These are phyloP conservation scores for Agapostemon virescens DNA, from an alignment of 2,888 invertebrate genomes.

Conservation along the genomic window DNA sequence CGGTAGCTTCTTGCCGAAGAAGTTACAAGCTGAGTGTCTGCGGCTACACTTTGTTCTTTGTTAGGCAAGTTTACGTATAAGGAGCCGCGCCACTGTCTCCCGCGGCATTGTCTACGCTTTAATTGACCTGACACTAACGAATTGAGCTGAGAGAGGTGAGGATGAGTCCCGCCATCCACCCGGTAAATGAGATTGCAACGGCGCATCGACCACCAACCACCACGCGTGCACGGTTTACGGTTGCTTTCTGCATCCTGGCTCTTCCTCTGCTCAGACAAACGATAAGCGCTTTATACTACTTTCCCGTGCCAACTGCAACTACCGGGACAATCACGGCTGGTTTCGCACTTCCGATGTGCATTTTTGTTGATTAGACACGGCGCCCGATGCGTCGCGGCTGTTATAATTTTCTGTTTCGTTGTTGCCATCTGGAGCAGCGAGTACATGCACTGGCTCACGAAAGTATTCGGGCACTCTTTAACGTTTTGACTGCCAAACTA, in stretches of 20 bases:
- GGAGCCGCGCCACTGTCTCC: constrained; percentile 10
- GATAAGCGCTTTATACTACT: constrained; percentile 29
- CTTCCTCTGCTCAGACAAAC: not conserved
- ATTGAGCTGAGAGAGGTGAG: constrained; percentile 23
- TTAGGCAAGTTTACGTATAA: constrained; percentile 31
- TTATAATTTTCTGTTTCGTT: too few species aligned
- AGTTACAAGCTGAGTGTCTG: constrained; percentile 32
- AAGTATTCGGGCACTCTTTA: too few species aligned
- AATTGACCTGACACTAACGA: constrained; percentile 53
- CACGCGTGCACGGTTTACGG: not conserved
- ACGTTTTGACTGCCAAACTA: too few species aligned
- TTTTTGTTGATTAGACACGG: not conserved
- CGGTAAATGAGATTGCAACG: constrained; percentile 24
- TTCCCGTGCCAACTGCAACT: constrained; percentile 7
- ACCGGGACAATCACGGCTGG: not conserved
- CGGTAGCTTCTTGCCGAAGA: constrained; percentile 24
- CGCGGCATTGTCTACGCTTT: constrained; percentile 47
- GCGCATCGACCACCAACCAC: constrained; percentile 12
- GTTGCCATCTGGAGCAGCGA: too few species aligned
- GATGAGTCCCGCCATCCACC: constrained; percentile 6
- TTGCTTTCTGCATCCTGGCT: not conserved
- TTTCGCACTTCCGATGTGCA: not conserved
- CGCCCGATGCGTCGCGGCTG: too few species aligned
- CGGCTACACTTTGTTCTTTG: constrained; percentile 38
- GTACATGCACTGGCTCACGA: too few species aligned